A percentile compares a stretch with the other conserved stretches of the same genome.
Conservation (phyloP, 2,113 vertebrate species). For the Notothenia rossii region DNA sequence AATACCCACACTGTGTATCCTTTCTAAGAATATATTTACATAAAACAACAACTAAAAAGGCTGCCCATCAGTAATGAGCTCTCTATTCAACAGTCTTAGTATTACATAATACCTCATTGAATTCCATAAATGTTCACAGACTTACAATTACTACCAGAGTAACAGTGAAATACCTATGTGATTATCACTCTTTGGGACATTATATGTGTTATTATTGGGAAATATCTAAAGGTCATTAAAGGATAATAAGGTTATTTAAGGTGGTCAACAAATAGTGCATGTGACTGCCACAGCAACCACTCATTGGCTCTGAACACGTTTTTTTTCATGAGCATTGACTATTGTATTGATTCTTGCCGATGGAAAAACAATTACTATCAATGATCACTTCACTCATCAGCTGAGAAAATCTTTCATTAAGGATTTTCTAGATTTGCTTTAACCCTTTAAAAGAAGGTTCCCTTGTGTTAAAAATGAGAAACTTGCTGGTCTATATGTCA, state of each 20-base stretch:
- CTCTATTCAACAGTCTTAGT: slow-evolving; percentile 20
- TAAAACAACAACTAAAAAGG: slow-evolving; percentile 16
- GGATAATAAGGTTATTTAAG: slow-evolving; percentile 21
- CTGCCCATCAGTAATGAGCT: slow-evolving; percentile 25
- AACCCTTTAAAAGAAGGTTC: background rate
- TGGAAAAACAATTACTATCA: slow-evolving; percentile 48
- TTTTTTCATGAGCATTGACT: slow-evolving; percentile 56
- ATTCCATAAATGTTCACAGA: slow-evolving; percentile 51
- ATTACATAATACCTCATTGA: slow-evolving; percentile 68
- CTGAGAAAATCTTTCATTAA: background rate
- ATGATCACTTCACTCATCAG: slow-evolving; percentile 33
- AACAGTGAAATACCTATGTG: background rate
- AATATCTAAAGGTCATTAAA: background rate
- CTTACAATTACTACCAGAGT: slow-evolving; percentile 31
- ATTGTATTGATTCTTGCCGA: slow-evolving; percentile 55
- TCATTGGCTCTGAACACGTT: slow-evolving; percentile 9
- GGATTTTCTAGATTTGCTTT: background rate
- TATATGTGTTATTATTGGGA: background rate
- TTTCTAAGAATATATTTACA: slow-evolving; percentile 7
- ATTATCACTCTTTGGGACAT: background rate
- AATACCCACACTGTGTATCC: slow-evolving; percentile 21
- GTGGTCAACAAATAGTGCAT: slow-evolving; percentile 23
- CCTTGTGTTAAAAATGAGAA: background rate
- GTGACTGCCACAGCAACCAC: slow-evolving; percentile 36
- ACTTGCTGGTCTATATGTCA: background rate